Conservation (phyloP, 2,113 vertebrate species). For the Otus sunia region DNA sequence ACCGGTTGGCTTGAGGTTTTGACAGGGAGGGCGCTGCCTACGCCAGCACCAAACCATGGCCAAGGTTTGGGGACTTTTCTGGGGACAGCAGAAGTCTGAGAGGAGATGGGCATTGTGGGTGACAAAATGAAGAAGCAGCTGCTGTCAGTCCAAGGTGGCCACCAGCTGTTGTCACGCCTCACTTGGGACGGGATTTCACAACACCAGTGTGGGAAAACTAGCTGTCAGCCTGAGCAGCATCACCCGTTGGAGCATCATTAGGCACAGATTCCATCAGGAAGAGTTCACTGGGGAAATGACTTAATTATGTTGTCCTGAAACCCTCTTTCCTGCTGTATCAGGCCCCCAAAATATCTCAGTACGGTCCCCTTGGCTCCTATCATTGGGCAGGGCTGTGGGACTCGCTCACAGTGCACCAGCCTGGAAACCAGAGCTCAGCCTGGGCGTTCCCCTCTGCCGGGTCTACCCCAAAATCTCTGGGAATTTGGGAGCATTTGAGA, state of each 20-base stretch:
- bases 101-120: neutral
- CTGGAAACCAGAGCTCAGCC: neutral
- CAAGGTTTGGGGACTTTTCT: neutral
- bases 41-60: neutral
- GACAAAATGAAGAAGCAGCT: neutral
- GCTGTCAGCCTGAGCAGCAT: accelerated
- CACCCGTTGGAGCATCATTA: accelerated
- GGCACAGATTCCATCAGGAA: neutral
- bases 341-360: neutral
- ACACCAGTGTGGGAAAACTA: accelerated
- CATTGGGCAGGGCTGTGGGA: neutral
- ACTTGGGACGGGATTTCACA: accelerated
- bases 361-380: neutral
- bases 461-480: neutral
- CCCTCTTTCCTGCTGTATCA: neutral
- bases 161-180: neutral
- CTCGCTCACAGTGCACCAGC: accelerated
- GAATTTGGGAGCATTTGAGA: neutral
- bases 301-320: neutral
- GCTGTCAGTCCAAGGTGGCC: neutral
- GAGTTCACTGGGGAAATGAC: neutral
- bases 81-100: neutral
- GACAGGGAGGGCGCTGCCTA: neutral
- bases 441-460: neutral
- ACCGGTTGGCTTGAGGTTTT: accelerated